Evolutionary conservation across 2,113 vertebrate species (phyloP).

Genomic region (Anolis carolinensis): DNA sequence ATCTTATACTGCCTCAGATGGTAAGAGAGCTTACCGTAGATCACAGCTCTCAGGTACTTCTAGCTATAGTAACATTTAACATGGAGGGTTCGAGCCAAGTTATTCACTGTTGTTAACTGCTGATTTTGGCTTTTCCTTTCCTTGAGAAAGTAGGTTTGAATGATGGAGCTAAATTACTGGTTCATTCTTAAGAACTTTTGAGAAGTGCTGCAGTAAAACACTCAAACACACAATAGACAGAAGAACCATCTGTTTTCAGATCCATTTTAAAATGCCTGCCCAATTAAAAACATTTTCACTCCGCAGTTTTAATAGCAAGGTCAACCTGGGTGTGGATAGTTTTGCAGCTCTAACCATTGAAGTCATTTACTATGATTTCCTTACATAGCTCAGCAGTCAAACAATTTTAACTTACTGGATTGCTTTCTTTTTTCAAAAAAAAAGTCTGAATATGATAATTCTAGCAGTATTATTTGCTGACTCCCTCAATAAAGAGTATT

Average conservation of each 20-base stretch:
- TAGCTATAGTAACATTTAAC: no score
- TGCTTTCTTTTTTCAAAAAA: not conserved
- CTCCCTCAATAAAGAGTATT: not conserved
- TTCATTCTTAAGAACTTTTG: not conserved
- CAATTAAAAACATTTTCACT: not conserved
- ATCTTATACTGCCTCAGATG: not conserved
- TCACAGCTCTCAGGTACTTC: not conserved
- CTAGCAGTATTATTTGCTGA: constrained; percentile 15
- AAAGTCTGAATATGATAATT: not conserved
- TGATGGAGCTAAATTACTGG: not conserved
- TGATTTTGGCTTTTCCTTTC: not conserved
- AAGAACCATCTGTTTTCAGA: not conserved
- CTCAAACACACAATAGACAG: not conserved
- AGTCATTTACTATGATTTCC: not conserved
- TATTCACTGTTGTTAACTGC: not conserved
- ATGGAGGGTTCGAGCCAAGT: not conserved
- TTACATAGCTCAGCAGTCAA: not conserved
- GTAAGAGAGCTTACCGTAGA: not conserved
- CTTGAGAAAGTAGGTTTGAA: not conserved
- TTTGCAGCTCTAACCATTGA: not conserved
- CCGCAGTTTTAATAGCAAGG: not conserved
- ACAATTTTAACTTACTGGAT: not conserved
- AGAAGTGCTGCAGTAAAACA: not conserved
- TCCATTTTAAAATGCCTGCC: not conserved
- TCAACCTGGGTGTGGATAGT: not conserved